phyloP scores from a whole-genome alignment of 2,113 vertebrate genomes.

The Mugil cephalus region DNA sequence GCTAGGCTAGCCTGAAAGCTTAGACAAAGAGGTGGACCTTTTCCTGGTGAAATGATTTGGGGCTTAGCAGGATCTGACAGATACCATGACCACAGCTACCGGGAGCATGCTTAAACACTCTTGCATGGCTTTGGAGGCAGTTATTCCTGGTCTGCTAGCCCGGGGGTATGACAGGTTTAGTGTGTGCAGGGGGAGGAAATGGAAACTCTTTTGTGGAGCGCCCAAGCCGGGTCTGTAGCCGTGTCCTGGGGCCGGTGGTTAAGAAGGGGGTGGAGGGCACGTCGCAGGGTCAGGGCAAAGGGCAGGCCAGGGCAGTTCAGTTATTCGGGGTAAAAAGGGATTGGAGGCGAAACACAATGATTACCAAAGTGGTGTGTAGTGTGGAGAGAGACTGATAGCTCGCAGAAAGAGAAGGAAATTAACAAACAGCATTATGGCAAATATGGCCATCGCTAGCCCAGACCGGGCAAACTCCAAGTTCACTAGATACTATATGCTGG shows the following conservation, averaged over 20 bases:
- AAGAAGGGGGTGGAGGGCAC: slow-evolving; percentile 19
- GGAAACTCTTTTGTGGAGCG: slow-evolving; percentile 33
- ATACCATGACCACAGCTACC: slow-evolving; percentile 52
- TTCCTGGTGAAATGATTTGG: slow-evolving; percentile 47
- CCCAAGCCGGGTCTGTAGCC: slow-evolving; percentile 28
- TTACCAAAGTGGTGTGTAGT: slow-evolving; percentile 41
- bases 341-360: slow-evolving; percentile 2
- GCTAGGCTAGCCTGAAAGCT: slow-evolving; percentile 19
- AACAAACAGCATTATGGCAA: too few species aligned
- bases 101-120: slow-evolving; percentile 46
- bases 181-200: slow-evolving; percentile 61
- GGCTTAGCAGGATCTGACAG: slow-evolving; percentile 46
- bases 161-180: slow-evolving; percentile 62
- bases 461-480: too few species aligned
- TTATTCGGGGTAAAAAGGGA: slow-evolving; percentile 51
- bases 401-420: too few species aligned
- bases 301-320: slow-evolving; percentile 49
- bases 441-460: too few species aligned
- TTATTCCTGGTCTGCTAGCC: slow-evolving; percentile 64
- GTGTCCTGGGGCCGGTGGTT: slow-evolving; percentile 24
- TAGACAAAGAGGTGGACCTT: slow-evolving; percentile 28
- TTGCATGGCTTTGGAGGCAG: slow-evolving; percentile 42
- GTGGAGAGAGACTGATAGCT: not conserved
- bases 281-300: slow-evolving; percentile 55
- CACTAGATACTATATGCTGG: too few species aligned